A percentile compares a stretch with the other conserved stretches of the same genome.
These are phyloP conservation scores for Syrista parreyssii DNA, from an alignment of 2,888 invertebrate species.

Conservation along the genomic window DNA sequence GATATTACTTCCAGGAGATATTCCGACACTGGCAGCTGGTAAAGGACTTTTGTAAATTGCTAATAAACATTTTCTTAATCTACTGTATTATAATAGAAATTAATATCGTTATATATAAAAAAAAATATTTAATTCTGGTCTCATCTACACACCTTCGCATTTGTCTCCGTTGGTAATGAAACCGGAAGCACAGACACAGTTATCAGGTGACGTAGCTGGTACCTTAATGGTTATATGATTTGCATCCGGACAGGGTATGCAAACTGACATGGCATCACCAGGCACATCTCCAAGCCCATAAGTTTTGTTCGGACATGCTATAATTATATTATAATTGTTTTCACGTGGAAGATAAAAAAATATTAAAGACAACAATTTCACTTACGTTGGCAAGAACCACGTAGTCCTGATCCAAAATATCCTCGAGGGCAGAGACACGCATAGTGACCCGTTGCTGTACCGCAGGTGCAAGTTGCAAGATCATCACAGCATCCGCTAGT, in stretches of 20 bases:
- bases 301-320: conserved; percentile 76
- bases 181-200: conserved; percentile 75
- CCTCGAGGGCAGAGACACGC: conserved; percentile 76
- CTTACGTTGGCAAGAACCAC: conserved; percentile 72
- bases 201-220: conserved; percentile 69
- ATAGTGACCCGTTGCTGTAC: conserved; percentile 76
- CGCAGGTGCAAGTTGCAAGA: conserved; percentile 74
- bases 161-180: conserved; percentile 67
- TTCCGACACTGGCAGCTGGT: conserved; percentile 46
- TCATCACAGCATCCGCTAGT: conserved; percentile 70
- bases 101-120: neutral
- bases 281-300: conserved; percentile 67
- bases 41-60: conserved; percentile 34
- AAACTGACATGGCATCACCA: conserved; percentile 69
- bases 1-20: conserved; percentile 33
- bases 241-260: conserved; percentile 72
- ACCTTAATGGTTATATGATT: conserved; percentile 71
- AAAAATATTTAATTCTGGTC: neutral
- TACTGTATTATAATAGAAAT: conserved; percentile 2
- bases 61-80: conserved; percentile 15
- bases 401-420: conserved; percentile 74
- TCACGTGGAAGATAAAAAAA: conserved; percentile 4
- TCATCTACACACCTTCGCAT: conserved; percentile 69
- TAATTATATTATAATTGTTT: conserved; percentile 30
- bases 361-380: conserved; percentile 19